Percentiles rank a stretch among this genome's conserved stretches.
phyloP scores from a whole-genome alignment of 92 coral and sea anemone species.

The Epizoanthus illoricatus region DNA sequence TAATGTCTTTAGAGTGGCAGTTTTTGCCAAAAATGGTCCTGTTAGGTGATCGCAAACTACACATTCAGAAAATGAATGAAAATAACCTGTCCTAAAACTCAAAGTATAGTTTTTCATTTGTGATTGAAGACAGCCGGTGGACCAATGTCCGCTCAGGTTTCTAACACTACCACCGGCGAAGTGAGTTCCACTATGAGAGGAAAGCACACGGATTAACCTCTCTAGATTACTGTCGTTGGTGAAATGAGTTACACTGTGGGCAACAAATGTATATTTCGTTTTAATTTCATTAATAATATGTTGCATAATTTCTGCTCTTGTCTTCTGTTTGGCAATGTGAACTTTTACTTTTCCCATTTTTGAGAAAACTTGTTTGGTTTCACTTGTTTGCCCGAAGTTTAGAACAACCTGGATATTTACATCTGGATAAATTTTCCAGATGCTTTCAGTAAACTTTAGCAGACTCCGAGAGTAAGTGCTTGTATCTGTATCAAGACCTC shows the following conservation, averaged over 20 bases:
- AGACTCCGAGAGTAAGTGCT: conserved; percentile 30
- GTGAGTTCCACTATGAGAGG: conserved; percentile 49
- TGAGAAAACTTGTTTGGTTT: conserved; percentile 10
- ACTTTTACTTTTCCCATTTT: neutral
- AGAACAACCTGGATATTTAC: conserved; percentile 26
- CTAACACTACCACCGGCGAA: conserved; percentile 75
- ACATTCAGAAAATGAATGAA: conserved; percentile 64
- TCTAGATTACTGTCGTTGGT: conserved; percentile 59
- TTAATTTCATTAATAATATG: conserved; percentile 49
- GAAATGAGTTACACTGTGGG: conserved; percentile 68
- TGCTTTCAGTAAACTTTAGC: conserved; percentile 41
- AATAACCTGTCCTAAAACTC: conserved; percentile 60
- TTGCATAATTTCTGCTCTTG: conserved; percentile 48
- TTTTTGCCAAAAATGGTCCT: conserved; percentile 74
- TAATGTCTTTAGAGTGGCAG: conserved; percentile 44
- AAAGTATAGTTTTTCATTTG: conserved; percentile 76
- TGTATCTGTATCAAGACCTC: conserved; percentile 12
- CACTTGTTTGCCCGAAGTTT: conserved; percentile 17
- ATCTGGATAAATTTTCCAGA: conserved; percentile 8
- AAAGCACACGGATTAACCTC: conserved; percentile 69
- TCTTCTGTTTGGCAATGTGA: conserved; percentile 8
- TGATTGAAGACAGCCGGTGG: conserved; percentile 63
- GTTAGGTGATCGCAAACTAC: conserved; percentile 72
- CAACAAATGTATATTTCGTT: conserved; percentile 77
- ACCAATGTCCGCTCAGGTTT: conserved; percentile 75